Evolutionary conservation across 2,113 vertebrate genomes (phyloP).

Genomic region (Plectropomus leopardus): DNA sequence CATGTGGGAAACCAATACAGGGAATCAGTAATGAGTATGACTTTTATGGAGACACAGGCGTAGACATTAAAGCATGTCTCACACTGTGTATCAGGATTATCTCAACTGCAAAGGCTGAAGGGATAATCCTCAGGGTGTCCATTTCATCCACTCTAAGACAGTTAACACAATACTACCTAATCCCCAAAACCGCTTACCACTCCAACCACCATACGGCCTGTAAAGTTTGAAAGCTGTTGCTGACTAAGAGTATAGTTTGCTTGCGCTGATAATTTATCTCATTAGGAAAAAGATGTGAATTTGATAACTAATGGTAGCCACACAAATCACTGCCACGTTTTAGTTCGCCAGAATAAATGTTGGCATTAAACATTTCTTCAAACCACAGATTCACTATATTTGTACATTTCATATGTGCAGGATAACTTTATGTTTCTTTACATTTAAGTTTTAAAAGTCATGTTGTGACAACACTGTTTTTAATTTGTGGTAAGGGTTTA

Average conservation of each 20-base stretch:
- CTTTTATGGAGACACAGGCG: neutral
- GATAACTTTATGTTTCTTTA: too few species aligned
- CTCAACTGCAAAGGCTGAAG: slow-evolving; percentile 39
- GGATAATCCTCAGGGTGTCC: slow-evolving; percentile 50
- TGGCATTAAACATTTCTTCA: too few species aligned
- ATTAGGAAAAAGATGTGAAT: too few species aligned
- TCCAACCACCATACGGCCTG: neutral
- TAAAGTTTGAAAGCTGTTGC: neutral
- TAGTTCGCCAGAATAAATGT: neutral
- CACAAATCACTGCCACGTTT: neutral
- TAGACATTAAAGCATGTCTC: slow-evolving; percentile 30
- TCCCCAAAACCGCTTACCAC: slow-evolving; percentile 13
- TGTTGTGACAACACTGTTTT: too few species aligned
- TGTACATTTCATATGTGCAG: too few species aligned
- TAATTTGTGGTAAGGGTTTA: too few species aligned
- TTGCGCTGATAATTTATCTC: neutral
- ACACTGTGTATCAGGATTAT: slow-evolving; percentile 41
- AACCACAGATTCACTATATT: too few species aligned
- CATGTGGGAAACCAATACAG: neutral
- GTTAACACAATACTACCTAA: slow-evolving; percentile 54
- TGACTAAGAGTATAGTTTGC: neutral
- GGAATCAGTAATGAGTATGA: slow-evolving; percentile 32
- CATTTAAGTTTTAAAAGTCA: too few species aligned
- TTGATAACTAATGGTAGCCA: neutral
- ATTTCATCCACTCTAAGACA: slow-evolving; percentile 50